Conservation (phyloP, 1,140 invertebrate species). For the Pseudomyrmex sp. region DNA sequence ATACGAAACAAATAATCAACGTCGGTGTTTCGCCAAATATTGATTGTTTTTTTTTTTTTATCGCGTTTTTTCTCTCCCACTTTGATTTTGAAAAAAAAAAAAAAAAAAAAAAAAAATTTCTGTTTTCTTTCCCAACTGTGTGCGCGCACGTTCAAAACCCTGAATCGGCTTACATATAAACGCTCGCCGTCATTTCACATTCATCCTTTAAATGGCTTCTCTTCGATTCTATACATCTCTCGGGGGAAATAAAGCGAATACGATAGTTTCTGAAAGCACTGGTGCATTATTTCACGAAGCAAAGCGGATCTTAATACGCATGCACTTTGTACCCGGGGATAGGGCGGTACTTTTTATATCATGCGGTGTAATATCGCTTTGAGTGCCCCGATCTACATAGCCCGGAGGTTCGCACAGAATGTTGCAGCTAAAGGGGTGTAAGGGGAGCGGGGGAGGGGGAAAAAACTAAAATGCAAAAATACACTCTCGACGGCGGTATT, state of each 20-base stretch:
- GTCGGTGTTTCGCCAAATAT: neutral
- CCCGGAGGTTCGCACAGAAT: constrained; percentile 1
- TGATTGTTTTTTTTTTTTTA: neutral
- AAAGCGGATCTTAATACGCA: constrained; percentile 54
- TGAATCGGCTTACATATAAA: constrained; percentile 31
- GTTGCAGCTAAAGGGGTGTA: neutral
- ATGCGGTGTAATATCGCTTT: constrained; percentile 31
- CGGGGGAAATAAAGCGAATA: constrained; percentile 43
- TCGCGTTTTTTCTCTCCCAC: neutral
- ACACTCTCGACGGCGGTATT: neutral
- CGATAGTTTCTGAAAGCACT: constrained; percentile 48
- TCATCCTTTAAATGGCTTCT: constrained; percentile 24
- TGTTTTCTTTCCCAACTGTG: constrained; percentile 11
- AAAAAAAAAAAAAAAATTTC: neutral
- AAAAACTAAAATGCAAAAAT: constrained; percentile 2
- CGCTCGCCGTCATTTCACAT: neutral
- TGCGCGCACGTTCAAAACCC: neutral
- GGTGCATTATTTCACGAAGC: constrained; percentile 48
- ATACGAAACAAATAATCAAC: no score
- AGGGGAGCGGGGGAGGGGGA: no score
- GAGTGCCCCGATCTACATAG: constrained; percentile 19
- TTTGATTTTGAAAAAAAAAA: neutral
- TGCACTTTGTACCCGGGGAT: constrained; percentile 27
- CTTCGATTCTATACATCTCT: constrained; percentile 38
- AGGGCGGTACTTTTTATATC: constrained; percentile 33